phyloP scores from a whole-genome alignment of 2,888 invertebrate species.

The Formica aserva region DNA sequence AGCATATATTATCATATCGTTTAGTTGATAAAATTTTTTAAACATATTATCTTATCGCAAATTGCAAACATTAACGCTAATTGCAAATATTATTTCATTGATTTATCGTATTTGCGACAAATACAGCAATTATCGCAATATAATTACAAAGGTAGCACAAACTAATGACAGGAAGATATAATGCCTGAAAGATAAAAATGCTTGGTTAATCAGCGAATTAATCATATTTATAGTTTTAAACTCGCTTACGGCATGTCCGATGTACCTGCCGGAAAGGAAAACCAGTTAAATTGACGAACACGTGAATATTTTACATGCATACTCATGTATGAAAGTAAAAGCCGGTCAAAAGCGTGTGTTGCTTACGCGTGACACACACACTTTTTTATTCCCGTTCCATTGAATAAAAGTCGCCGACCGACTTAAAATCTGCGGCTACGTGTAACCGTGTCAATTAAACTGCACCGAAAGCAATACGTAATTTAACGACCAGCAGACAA shows the following conservation, averaged over 20 bases:
- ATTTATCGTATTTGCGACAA: neutral
- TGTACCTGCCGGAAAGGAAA: neutral
- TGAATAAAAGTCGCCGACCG: constrained; percentile 14
- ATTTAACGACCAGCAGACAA: neutral
- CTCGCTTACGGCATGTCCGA: neutral
- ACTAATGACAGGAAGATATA: neutral
- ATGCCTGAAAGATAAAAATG: neutral
- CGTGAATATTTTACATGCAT: constrained; percentile 14
- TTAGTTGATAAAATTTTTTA: neutral
- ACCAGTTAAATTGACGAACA: constrained; percentile 26
- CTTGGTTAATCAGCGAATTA: neutral
- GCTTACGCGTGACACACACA: constrained; percentile 8
- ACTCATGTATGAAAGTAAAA: constrained; percentile 38
- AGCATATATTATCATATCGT: neutral
- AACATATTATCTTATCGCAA: neutral
- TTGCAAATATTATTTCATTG: neutral
- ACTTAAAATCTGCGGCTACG: constrained; percentile 1
- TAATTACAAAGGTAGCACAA: neutral
- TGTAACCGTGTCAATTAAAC: neutral
- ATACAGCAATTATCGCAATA: neutral
- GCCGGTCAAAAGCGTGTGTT: constrained; percentile 38
- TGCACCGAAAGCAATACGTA: neutral
- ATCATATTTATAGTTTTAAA: neutral
- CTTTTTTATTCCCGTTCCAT: neutral
- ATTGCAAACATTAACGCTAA: neutral